Evolutionary conservation across 2,113 vertebrate species (phyloP).

Genomic region (Phalacrocorax pelagicus): DNA sequence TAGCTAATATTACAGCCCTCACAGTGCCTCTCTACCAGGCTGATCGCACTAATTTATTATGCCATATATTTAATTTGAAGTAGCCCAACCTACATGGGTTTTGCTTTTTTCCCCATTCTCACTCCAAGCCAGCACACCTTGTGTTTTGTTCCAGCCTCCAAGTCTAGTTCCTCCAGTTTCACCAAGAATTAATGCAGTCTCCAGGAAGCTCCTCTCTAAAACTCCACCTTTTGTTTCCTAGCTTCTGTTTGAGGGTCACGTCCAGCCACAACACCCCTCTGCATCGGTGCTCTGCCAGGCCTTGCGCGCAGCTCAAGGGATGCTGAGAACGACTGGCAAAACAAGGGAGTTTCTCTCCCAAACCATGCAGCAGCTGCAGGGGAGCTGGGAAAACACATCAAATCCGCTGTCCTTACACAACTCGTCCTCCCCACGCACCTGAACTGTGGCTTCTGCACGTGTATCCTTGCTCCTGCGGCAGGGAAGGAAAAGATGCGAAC

Average conservation of each 20-base stretch:
- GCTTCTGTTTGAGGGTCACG: not conserved
- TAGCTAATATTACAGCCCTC: not conserved
- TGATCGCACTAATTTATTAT: not conserved
- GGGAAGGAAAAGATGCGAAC: not conserved
- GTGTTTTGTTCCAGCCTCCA: not conserved
- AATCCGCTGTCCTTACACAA: not conserved
- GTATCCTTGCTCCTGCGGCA: not conserved
- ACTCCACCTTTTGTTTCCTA: not conserved
- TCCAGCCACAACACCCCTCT: not conserved
- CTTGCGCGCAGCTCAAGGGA: not conserved
- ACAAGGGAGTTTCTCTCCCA: not conserved
- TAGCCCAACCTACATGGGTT: not conserved
- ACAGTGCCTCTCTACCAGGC: not conserved
- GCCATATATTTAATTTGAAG: accelerated
- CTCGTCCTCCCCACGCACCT: not conserved
- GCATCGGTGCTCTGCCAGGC: not conserved
- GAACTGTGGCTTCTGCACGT: not conserved
- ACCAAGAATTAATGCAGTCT: not conserved
- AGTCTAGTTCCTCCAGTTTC: not conserved
- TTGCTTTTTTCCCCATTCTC: not conserved
- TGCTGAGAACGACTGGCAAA: not conserved
- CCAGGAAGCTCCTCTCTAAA: not conserved
- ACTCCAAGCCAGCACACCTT: not conserved
- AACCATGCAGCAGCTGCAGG: not conserved
- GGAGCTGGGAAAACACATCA: not conserved